A percentile compares a stretch with the other conserved stretches of the same genome.
Conservation (phyloP, 2,888 invertebrate species). For the Drosophila cognata region DNA sequence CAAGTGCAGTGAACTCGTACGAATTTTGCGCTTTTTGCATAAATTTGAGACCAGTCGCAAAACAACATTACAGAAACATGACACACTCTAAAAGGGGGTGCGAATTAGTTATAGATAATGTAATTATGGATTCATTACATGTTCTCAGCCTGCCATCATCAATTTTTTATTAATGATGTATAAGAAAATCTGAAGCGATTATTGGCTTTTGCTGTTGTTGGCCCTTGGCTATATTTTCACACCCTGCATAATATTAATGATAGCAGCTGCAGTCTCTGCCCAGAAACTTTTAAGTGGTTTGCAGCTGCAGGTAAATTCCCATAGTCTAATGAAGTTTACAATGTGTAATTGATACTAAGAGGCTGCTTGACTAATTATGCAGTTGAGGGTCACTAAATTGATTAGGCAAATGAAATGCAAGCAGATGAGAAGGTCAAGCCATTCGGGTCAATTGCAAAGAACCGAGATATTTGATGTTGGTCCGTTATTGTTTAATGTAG, state of each 20-base stretch:
- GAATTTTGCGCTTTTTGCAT: slow-evolving; percentile 49
- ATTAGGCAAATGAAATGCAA: slow-evolving; percentile 40
- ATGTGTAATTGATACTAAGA: slow-evolving; percentile 51
- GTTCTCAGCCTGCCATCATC: slow-evolving; percentile 23
- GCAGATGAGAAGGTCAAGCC: slow-evolving; percentile 34
- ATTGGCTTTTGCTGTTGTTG: slow-evolving; percentile 21
- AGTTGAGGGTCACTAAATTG: slow-evolving; percentile 43
- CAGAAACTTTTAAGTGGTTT: slow-evolving; percentile 10
- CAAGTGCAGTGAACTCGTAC: slow-evolving; percentile 68
- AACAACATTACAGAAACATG: slow-evolving; percentile 38
- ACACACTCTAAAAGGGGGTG: slow-evolving; percentile 1
- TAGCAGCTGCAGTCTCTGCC: slow-evolving; percentile 12
- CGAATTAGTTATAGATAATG: slow-evolving; percentile 33
- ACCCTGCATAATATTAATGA: slow-evolving; percentile 17
- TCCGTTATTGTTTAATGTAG: slow-evolving; percentile 1
- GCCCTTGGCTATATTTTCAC: slow-evolving; percentile 5
- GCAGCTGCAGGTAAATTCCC: slow-evolving; percentile 25
- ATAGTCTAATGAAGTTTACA: slow-evolving; percentile 12
- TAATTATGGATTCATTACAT: slow-evolving; percentile 39
- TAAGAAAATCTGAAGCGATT: slow-evolving; percentile 15
- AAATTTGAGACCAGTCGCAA: slow-evolving; percentile 56
- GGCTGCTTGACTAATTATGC: slow-evolving; percentile 55
- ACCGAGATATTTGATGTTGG: not conserved
- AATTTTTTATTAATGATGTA: slow-evolving; percentile 45
- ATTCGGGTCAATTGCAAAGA: slow-evolving; percentile 20